Base-by-base conservation (phyloP, 2,113 vertebrate species). In the Rhinopomastus cyanomelas region DNA sequence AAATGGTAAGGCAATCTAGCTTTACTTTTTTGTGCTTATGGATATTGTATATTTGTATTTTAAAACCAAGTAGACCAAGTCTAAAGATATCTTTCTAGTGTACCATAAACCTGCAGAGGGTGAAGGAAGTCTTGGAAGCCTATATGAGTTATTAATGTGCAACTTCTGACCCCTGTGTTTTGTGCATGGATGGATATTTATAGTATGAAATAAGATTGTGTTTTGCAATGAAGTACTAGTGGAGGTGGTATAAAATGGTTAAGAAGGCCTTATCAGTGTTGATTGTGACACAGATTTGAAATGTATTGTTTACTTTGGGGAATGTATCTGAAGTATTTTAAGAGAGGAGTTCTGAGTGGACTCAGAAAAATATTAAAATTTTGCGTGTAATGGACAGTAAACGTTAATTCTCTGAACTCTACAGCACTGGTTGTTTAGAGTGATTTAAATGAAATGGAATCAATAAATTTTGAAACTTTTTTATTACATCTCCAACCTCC, bases 291-390 rank as follows among this genome's bases (percentile, higher is more conserved):
- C 76, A 92, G 94, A 91, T 92, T 42, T 94, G 89, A 96, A 95
- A 97, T 93, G 84, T 93, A 96, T 88, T 97, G 97, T 98, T 98
- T 97, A 97, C 97, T 96, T 85, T 89, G 95, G 95, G 94, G 96
- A 97, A 97, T 97, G 96, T 97, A 96, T 96, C 95, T 96, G 93
- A 94, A 88, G 80, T 97, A 95, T 96, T 95, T 96, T 96, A 95
- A 88, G 61, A 94, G 91, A 94, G 85, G 90, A 92, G 88, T 95
- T 78, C 92, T 94, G 92, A 94, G 49, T 25, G 30, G 84, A 90
- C 94, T 95, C 46, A 2, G 44, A 82, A 95, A 95, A 90, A 96
- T 91, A 73, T 81, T 95, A 96, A 96, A 96, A 71, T 91, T 96
- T 94, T 85, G 86, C 96, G 92, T 85, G 71, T 92, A 94, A 91